A percentile compares a stretch with the other conserved stretches of the same genome.
Evolutionary conservation across 2,888 invertebrate genomes (phyloP).

Genomic region (Limnephilus auricula): DNA sequence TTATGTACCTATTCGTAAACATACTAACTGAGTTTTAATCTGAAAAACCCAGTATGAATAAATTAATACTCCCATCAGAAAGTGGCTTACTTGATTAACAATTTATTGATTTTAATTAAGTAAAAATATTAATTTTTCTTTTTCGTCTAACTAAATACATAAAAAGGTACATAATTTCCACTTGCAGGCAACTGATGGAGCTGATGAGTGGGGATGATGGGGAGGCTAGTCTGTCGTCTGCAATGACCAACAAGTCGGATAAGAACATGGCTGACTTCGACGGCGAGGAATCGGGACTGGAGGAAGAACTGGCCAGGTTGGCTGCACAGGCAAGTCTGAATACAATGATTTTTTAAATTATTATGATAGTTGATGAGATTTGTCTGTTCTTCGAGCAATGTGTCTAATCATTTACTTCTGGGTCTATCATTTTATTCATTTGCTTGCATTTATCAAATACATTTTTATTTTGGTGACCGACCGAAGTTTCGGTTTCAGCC

Average conservation of each 20-base stretch:
- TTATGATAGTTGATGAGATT: no score
- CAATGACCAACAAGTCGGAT: slow-evolving; percentile 94
- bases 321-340: slow-evolving; percentile 79
- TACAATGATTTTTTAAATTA: not conserved
- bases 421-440: no score
- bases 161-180: slow-evolving; percentile 45
- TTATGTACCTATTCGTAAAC: no score
- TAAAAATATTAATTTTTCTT: no score
- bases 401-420: no score
- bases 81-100: slow-evolving; percentile 20
- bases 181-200: slow-evolving; percentile 80
- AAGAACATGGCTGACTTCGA: slow-evolving; percentile 97
- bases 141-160: not conserved
- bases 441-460: no score
- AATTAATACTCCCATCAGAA: not conserved
- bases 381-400: no score
- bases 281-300: slow-evolving; percentile 92
- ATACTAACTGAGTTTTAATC: no score
- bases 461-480: no score
- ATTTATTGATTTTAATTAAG: no score
- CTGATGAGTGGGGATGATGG: slow-evolving; percentile 82
- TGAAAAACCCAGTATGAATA: no score
- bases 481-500: no score
- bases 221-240: slow-evolving; percentile 94
- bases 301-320: slow-evolving; percentile 88